A percentile compares a stretch with the other conserved stretches of the same genome.
Conservation (phyloP, 2,113 vertebrate species). For the Corythornis madagascariensis region DNA sequence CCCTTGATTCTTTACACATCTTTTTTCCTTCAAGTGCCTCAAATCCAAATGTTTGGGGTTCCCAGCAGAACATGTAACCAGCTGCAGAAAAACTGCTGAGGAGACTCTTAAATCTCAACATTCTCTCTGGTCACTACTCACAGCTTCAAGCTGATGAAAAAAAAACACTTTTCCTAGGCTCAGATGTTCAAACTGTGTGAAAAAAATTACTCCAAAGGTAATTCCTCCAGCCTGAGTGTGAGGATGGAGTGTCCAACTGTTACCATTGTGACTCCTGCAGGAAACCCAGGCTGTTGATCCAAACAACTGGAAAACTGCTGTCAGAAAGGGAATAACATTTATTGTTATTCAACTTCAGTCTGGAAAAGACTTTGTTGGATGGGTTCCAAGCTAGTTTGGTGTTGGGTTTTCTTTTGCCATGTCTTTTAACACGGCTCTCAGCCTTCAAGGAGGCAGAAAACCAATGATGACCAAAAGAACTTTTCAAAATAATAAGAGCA, state of each 20-base stretch:
- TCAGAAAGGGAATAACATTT: not conserved
- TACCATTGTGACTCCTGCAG: not conserved
- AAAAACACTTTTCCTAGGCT: not conserved
- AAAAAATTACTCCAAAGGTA: not conserved
- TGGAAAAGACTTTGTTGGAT: not conserved
- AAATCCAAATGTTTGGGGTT: not conserved
- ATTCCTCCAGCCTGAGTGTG: not conserved
- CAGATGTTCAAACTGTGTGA: not conserved
- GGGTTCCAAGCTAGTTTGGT: not conserved
- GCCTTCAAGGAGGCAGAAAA: not conserved
- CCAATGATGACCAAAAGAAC: not conserved
- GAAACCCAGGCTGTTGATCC: conserved; percentile 3
- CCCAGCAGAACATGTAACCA: too few species aligned
- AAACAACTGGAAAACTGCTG: conserved; percentile 37
- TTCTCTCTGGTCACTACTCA: not conserved
- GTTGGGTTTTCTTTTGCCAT: not conserved
- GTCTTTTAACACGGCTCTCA: not conserved
- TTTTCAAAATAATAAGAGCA: not conserved
- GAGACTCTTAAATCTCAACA: not conserved
- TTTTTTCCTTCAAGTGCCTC: not conserved
- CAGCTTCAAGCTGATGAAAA: not conserved
- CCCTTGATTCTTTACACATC: not conserved
- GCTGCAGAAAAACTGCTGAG: not conserved
- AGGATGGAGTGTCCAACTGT: not conserved
- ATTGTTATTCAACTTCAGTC: not conserved